These are phyloP conservation scores for Cataglyphis rosenhaueri DNA, from an alignment of 2,888 invertebrate species.

Conservation along the genomic window DNA sequence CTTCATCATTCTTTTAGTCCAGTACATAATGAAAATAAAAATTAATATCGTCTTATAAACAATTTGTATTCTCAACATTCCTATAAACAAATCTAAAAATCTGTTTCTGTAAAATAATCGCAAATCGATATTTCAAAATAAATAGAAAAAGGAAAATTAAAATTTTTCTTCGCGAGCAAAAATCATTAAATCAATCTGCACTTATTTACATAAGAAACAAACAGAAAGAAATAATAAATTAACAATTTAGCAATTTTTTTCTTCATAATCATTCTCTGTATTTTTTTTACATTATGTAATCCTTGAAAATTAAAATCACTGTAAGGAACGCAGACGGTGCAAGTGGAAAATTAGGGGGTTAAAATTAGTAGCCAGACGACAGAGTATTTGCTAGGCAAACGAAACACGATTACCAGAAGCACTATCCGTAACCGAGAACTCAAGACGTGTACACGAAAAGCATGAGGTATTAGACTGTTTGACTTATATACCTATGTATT, in stretches of 20 bases:
- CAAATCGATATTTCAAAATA: neutral
- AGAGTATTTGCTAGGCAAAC: constrained; percentile 75
- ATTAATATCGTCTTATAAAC: neutral
- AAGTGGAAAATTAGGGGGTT: constrained; percentile 69
- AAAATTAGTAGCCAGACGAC: constrained; percentile 61
- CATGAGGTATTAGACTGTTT: constrained; percentile 69
- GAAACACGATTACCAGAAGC: constrained; percentile 68
- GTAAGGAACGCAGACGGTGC: constrained; percentile 52
- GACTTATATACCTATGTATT: constrained; percentile 71
- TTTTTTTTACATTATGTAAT: constrained; percentile 59
- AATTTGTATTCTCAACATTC: neutral
- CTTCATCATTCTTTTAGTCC: neutral
- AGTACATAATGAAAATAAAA: neutral
- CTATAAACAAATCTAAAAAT: constrained; percentile 9
- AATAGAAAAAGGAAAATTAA: neutral
- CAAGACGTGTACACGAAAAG: constrained; percentile 52
- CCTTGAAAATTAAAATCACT: constrained; percentile 57
- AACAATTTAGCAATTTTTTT: constrained; percentile 22
- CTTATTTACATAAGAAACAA: constrained; percentile 34
- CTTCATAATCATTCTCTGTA: constrained; percentile 62
- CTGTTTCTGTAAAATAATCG: constrained; percentile 8
- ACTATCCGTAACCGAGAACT: constrained; percentile 51
- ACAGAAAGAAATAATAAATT: constrained; percentile 37
- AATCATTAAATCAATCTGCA: neutral
- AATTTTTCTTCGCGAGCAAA: constrained; percentile 4